A percentile compares a stretch with the other conserved stretches of the same genome.
These are phyloP conservation scores for Atherinosoma microstoma DNA, from an alignment of 2,797 vertebrate genomes.

Conservation along the genomic window DNA sequence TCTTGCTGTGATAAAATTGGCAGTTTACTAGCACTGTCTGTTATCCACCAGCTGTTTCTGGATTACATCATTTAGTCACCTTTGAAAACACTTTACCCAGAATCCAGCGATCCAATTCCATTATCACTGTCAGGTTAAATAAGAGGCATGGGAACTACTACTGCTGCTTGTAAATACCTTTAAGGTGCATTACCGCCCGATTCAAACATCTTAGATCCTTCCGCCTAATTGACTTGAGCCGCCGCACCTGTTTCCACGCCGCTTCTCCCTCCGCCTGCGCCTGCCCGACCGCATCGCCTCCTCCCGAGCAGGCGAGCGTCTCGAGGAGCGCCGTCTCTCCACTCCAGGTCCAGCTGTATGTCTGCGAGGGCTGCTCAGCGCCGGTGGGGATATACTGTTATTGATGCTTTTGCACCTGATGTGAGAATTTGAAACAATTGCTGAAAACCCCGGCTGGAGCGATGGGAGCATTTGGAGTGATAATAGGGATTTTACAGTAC, in stretches of 20 bases:
- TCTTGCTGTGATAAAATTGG: not conserved
- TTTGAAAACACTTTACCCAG: too few species aligned
- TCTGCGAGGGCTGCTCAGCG: constrained; percentile 33
- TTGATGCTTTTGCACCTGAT: constrained; percentile 64
- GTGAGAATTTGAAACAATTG: constrained; percentile 70
- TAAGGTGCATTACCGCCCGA: too few species aligned
- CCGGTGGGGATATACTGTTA: constrained; percentile 43
- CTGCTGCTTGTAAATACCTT: too few species aligned
- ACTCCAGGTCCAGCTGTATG: constrained; percentile 46
- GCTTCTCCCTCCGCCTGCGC: constrained; percentile 85
- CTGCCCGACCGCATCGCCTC: constrained; percentile 75
- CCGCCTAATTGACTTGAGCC: constrained; percentile 81
- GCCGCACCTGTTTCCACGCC: constrained; percentile 54
- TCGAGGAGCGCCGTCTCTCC: constrained; percentile 18
- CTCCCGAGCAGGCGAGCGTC: constrained; percentile 76
- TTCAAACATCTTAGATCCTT: constrained; percentile 77
- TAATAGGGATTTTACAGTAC: constrained; percentile 87
- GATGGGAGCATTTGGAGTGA: constrained; percentile 85
- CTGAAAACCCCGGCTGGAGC: constrained; percentile 62
- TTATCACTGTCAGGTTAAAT: too few species aligned
- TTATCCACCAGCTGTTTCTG: too few species aligned
- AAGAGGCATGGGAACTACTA: too few species aligned
- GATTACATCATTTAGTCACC: too few species aligned
- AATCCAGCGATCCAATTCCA: too few species aligned
- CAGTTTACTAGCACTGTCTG: not conserved